These are phyloP conservation scores for Liparis tanakae DNA, from an alignment of 2,797 vertebrate genomes.

Conservation along the genomic window DNA sequence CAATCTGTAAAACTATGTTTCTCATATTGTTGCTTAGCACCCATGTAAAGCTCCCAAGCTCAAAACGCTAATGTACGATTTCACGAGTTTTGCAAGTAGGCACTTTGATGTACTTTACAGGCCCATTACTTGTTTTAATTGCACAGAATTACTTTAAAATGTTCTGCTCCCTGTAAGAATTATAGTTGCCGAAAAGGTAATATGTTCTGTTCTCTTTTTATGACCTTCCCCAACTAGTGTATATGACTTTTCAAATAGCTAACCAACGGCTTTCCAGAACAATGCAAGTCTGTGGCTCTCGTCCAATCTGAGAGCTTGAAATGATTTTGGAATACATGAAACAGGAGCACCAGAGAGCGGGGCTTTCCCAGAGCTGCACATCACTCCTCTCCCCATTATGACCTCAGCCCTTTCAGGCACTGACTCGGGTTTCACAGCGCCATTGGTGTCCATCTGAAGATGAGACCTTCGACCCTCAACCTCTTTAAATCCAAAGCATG, in stretches of 20 bases:
- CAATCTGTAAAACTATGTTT: slow-evolving; percentile 29
- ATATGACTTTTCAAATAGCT: slow-evolving; percentile 33
- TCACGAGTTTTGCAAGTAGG: slow-evolving; percentile 13
- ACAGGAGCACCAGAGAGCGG: slow-evolving; percentile 39
- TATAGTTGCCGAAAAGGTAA: slow-evolving; percentile 20
- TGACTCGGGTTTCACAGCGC: slow-evolving; percentile 28
- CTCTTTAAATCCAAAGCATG: slow-evolving; percentile 43
- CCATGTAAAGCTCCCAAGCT: slow-evolving; percentile 21
- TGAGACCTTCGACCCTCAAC: slow-evolving; percentile 21
- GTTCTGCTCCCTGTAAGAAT: slow-evolving; percentile 11
- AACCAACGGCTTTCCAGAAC: slow-evolving; percentile 11
- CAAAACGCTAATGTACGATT: neutral
- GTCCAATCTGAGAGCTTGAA: slow-evolving; percentile 8
- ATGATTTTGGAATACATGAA: slow-evolving; percentile 21
- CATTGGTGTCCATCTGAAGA: slow-evolving; percentile 35
- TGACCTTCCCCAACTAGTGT: neutral
- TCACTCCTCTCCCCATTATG: slow-evolving; percentile 52
- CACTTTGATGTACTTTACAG: slow-evolving; percentile 34
- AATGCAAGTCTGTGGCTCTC: neutral
- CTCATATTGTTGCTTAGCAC: slow-evolving; percentile 45
- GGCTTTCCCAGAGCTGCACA: slow-evolving; percentile 49
- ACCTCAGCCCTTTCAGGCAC: slow-evolving; percentile 54
- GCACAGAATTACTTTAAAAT: slow-evolving; percentile 38
- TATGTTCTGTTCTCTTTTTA: slow-evolving; percentile 24
- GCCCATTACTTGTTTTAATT: slow-evolving; percentile 53